phyloP scores from a whole-genome alignment of 2,888 invertebrate species.

The Drosophila picticornis region DNA sequence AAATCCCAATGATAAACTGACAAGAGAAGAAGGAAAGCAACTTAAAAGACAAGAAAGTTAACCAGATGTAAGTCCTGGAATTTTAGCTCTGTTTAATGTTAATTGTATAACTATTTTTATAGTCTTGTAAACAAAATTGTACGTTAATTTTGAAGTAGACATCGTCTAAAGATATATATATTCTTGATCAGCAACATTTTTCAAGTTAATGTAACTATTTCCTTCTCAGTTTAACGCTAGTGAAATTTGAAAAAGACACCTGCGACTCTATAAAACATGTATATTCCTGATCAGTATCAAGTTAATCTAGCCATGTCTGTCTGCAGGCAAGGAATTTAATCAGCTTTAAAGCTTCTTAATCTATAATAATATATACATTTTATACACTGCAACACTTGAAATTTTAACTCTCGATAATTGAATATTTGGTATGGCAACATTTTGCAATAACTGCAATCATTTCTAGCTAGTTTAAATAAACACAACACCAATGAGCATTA shows the following conservation, averaged over 20 bases:
- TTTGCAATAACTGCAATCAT: slow-evolving; percentile 4
- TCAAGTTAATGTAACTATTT: not conserved
- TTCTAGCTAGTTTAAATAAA: slow-evolving; percentile 6
- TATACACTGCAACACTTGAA: not conserved
- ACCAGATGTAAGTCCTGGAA: not conserved
- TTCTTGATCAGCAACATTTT: not conserved
- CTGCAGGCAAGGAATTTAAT: not conserved
- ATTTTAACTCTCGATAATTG: no score
- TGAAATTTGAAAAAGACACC: not conserved
- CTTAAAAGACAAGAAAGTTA: not conserved
- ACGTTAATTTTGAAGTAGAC: not conserved
- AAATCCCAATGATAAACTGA: not conserved
- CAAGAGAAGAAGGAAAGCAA: not conserved
- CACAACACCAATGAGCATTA: slow-evolving; percentile 18
- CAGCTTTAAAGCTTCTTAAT: not conserved
- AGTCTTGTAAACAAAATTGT: rapidly evolving
- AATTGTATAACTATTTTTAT: not conserved
- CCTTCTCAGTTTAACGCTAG: not conserved
- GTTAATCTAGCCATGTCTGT: not conserved
- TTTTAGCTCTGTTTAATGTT: not conserved
- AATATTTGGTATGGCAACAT: not conserved
- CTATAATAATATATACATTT: not conserved
- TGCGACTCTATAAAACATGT: not conserved
- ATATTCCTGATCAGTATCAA: not conserved
- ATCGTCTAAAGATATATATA: not conserved